Conservation (phyloP, 2,797 vertebrate species). For the Amblyopsis hoosieri region DNA sequence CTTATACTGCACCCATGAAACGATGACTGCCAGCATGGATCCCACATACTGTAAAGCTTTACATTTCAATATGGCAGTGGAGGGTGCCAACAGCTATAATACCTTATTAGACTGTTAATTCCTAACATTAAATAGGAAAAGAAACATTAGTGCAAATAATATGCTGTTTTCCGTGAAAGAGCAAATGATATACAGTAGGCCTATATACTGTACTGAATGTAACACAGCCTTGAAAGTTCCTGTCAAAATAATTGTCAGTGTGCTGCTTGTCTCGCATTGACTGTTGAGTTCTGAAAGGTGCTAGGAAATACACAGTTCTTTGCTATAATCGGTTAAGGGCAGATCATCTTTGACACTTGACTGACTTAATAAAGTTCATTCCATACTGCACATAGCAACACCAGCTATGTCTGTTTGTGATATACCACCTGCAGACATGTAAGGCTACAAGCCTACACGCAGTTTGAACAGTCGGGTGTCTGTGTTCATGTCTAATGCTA, state of each 20-base stretch:
- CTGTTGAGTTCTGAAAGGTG: conserved; percentile 38
- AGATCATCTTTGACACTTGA: conserved; percentile 15
- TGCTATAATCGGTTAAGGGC: conserved; percentile 51
- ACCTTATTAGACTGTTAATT: conserved; percentile 43
- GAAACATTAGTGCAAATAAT: too few relatives aligned
- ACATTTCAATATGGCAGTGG: conserved; percentile 44
- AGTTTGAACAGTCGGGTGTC: background rate
- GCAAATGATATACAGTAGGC: conserved; percentile 21
- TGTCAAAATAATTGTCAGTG: conserved; percentile 9
- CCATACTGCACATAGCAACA: too few relatives aligned
- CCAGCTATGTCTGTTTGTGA: too few relatives aligned
- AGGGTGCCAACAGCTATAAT: conserved; percentile 28
- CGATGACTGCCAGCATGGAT: conserved; percentile 34
- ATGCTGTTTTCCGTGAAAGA: conserved; percentile 16
- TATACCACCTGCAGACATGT: too few relatives aligned
- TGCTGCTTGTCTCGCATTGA: conserved; percentile 41
- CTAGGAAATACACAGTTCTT: conserved; percentile 18
- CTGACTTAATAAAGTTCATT: background rate
- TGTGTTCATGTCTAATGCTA: background rate
- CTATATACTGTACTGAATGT: too few relatives aligned
- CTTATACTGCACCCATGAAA: conserved; percentile 17
- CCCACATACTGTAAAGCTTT: conserved; percentile 22
- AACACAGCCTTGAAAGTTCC: conserved; percentile 2
- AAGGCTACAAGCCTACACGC: too few relatives aligned
- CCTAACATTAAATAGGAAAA: conserved; percentile 28